These are phyloP conservation scores for Macrosteles quadrilineatus DNA, from an alignment of 1,140 invertebrate genomes.

Conservation along the genomic window DNA sequence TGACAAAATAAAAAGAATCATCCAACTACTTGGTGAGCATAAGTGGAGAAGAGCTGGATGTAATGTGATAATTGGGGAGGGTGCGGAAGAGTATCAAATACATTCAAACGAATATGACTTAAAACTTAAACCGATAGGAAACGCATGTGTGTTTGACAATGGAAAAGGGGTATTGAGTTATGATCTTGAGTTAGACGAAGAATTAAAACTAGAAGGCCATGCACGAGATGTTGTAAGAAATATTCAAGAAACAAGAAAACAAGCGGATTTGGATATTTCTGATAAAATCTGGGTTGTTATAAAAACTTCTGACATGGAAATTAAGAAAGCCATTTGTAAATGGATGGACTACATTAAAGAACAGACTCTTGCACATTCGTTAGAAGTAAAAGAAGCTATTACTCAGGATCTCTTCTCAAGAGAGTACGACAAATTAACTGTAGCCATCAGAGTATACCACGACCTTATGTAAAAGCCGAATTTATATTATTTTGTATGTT, in stretches of 20 bases:
- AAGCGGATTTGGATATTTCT: conserved; percentile 87
- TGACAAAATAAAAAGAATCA: conserved; percentile 14
- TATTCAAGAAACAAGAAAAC: conserved; percentile 94
- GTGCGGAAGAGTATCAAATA: neutral
- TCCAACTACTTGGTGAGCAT: conserved; percentile 25
- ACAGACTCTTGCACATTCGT: neutral
- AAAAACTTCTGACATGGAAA: neutral
- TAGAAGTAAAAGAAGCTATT: neutral
- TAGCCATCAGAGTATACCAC: neutral
- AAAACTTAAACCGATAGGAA: neutral
- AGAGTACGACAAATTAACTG: neutral
- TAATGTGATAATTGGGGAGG: neutral
- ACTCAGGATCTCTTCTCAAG: neutral
- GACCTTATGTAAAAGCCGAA: neutral
- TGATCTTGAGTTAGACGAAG: neutral
- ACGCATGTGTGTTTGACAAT: conserved; percentile 42
- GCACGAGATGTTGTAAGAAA: conserved; percentile 95
- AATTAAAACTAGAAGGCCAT: conserved; percentile 83
- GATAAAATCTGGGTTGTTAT: conserved; percentile 76
- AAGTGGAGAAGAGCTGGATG: neutral
- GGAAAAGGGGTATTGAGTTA: neutral
- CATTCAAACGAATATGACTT: neutral
- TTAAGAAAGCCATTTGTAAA: neutral
- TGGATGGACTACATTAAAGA: conserved; percentile 8
- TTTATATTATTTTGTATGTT: too few relatives aligned